phyloP scores from a whole-genome alignment of 2,888 invertebrate species.

The Criorhina ranunculi region DNA sequence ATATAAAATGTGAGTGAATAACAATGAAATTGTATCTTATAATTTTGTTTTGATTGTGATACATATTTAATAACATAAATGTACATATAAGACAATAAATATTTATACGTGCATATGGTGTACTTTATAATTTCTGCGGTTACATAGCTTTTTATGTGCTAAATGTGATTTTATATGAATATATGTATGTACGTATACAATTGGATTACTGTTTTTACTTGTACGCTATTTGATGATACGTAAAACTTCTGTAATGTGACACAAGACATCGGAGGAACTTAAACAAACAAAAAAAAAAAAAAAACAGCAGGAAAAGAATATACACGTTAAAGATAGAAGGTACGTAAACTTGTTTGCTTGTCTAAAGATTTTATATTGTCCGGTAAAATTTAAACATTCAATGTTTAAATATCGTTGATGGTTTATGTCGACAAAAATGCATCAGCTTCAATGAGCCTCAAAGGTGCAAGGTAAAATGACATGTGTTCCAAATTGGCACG shows the following conservation, averaged over 20 bases:
- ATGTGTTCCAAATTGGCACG: no score
- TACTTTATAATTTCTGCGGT: constrained; percentile 52
- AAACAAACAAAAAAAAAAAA: no score
- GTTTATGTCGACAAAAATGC: no score
- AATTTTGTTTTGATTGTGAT: constrained; percentile 49
- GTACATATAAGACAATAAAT: constrained; percentile 11
- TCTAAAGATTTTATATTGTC: no score
- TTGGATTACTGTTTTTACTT: constrained; percentile 1
- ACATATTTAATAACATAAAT: constrained; percentile 25
- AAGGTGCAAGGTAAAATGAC: no score
- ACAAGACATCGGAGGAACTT: constrained; percentile 2
- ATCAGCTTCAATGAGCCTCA: no score
- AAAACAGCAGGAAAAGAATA: background rate
- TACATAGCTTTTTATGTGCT: constrained; percentile 23
- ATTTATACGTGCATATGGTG: constrained; percentile 22
- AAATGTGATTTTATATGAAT: constrained; percentile 42
- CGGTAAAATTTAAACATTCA: no score
- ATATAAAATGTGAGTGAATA: constrained; percentile 16
- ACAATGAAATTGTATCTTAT: constrained; percentile 42
- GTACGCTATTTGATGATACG: constrained; percentile 16
- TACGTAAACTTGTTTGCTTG: background rate
- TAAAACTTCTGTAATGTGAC: constrained; percentile 18
- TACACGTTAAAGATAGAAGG: constrained; percentile 1
- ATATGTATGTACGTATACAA: constrained; percentile 6
- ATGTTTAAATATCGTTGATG: no score